Percentiles rank a stretch among this genome's conserved stretches.
Conservation (phyloP, 2,888 invertebrate genomes). For the Cistogaster globosa region DNA sequence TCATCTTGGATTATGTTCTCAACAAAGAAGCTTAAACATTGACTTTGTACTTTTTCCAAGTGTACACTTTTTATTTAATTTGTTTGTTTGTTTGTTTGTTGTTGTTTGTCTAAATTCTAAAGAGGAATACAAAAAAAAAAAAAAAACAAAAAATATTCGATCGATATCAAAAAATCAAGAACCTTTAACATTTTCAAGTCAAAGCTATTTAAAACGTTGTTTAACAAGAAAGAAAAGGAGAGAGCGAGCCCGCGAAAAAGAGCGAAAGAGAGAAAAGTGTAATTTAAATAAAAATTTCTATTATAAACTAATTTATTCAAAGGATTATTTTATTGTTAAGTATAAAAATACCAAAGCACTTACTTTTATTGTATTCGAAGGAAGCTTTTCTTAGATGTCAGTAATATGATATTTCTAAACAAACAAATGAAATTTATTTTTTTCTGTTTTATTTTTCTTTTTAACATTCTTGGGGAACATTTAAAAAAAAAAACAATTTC, state of each 20-base stretch:
- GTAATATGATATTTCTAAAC: conserved; percentile 45
- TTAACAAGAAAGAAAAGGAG: background rate
- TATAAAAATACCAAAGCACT: background rate
- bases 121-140: too few relatives aligned
- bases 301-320: conserved; percentile 24
- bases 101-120: background rate
- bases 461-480: conserved; percentile 23
- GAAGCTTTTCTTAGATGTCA: background rate
- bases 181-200: conserved; percentile 54
- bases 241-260: background rate
- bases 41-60: background rate
- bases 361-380: background rate
- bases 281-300: background rate
- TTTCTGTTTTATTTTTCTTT: background rate
- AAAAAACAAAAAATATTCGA: conserved; percentile 19
- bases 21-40: background rate
- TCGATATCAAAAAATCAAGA: conserved; percentile 46
- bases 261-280: background rate
- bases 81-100: too few relatives aligned
- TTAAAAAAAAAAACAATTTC: conserved; percentile 19
- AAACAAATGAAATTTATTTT: conserved; percentile 8
- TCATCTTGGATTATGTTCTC: conserved; percentile 11
- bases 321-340: conserved; percentile 7
- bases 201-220: conserved; percentile 13
- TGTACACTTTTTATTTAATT: conserved; percentile 28